Base-by-base conservation (phyloP, 2,113 vertebrate species). In the Indicator indicator region DNA sequence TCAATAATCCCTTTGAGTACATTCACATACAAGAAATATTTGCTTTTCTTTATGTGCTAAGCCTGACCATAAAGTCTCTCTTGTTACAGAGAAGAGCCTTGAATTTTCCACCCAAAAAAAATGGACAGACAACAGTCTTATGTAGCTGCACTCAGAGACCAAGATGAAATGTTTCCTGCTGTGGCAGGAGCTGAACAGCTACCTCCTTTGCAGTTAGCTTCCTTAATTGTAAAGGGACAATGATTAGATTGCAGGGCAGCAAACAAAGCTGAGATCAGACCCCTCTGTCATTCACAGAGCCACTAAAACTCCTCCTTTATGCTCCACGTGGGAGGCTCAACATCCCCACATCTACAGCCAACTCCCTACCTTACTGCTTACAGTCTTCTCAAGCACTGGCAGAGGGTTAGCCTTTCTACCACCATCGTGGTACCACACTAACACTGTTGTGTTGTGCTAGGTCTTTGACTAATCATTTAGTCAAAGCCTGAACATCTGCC, bases 121-220 rank as follows among this genome's bases (percentile, higher is more conserved):
- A 64, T 5, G 9, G 28, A 65, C 15, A 70, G 30, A 50, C 21
- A 58, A 30, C 48, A 64, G 60, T 19, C 44, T n/a, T 58, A 11
- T 20, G 12, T 17, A 42, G 23, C 16, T 78, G 54, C 85, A 94
- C 75, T 58, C 32, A 60, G 46, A 77, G 28, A 42, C 28, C 75
- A 79, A 50, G 17, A 63, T 24, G 21, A 71, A 44, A 59, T 0
- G 2, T n/a, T 88, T 96, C 67, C 65, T 63, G 69, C 44, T 88
- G 71, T 62, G 86, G 68, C 84, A 83, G 42, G 50, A 89, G 86
- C 78, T 74, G 78, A 94, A 79, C 23, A 71, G n/a, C 59, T 78
- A 63, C 64, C 93, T 96, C 89, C 83, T 95, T 75, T 93, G 38
- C 63, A 71, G 48, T 75, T 67, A 40, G 23, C 60, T 96, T 92